These are phyloP conservation scores for Caenorhabditis japonica DNA, from an alignment of 2,888 invertebrate species.

Conservation along the genomic window DNA sequence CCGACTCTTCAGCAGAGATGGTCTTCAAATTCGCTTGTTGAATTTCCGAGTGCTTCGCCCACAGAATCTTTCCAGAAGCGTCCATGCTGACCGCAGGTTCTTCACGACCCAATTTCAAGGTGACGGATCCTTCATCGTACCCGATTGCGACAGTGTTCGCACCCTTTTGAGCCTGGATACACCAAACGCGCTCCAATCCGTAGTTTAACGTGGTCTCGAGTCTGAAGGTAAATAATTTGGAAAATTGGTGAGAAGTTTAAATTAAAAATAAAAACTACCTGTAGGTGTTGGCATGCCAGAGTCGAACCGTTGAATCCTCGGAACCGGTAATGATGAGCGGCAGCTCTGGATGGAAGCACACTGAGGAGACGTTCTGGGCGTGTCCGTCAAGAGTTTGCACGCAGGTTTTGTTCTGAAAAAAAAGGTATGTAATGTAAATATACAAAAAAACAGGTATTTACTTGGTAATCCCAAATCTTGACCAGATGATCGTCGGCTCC, in stretches of 20 bases:
- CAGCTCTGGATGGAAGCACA: constrained; percentile 96
- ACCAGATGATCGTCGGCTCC: constrained; percentile 97
- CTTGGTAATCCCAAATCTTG: constrained; percentile 98
- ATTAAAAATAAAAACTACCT: constrained; percentile 79
- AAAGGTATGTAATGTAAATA: not conserved
- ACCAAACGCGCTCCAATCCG: constrained; percentile 97
- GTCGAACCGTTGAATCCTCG: constrained; percentile 88
- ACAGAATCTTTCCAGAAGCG: constrained; percentile 95
- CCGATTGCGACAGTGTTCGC: constrained; percentile 86
- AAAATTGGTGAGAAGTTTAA: too few relatives aligned
- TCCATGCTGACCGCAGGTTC: constrained; percentile 99
- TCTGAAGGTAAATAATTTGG: too few relatives aligned
- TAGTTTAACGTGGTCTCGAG: constrained; percentile 96
- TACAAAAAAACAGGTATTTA: not conserved
- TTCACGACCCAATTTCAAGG: constrained; percentile 93
- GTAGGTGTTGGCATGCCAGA: constrained; percentile 99
- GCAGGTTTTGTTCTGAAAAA: constrained; percentile 62
- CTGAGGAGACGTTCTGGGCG: constrained; percentile 90
- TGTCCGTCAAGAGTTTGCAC: constrained; percentile 92
- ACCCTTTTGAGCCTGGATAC: constrained; percentile 81
- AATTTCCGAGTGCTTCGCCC: constrained; percentile 98
- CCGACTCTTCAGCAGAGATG: constrained; percentile 68
- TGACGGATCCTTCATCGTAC: constrained; percentile 96
- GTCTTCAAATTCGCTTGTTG: constrained; percentile 82
- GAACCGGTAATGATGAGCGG: constrained; percentile 91